Conservation (phyloP, 2,797 vertebrate species). For the Lacerta bilineata region DNA sequence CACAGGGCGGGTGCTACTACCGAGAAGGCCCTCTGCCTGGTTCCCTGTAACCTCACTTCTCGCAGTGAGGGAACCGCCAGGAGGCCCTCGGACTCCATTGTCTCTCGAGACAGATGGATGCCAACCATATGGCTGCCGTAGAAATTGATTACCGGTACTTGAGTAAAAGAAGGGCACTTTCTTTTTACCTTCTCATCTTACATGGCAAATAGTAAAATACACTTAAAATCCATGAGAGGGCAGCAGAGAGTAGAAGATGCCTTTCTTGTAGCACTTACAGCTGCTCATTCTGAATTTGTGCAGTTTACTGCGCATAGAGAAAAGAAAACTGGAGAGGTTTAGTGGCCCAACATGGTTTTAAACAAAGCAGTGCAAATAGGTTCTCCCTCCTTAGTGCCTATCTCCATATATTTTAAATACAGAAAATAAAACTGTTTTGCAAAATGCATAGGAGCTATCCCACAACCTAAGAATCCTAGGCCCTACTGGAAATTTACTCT, state of each 20-base stretch:
- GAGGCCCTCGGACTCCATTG: no score
- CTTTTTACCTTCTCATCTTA: conserved; percentile 17
- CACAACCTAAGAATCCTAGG: not conserved
- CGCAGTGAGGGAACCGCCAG: no score
- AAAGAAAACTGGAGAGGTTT: conserved; percentile 5
- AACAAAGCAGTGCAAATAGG: not conserved
- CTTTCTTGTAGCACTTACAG: not conserved
- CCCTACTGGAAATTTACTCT: not conserved
- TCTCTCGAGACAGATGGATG: no score
- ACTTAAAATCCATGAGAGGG: conserved; percentile 22
- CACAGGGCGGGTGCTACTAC: no score
- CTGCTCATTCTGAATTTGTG: not conserved
- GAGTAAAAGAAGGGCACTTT: not conserved
- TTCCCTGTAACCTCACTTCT: no score
- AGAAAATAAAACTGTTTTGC: conserved; percentile 9
- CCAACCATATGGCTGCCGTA: not conserved
- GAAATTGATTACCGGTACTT: not conserved
- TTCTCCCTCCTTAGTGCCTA: not conserved
- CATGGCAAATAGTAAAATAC: conserved; percentile 3
- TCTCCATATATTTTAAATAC: conserved; percentile 23
- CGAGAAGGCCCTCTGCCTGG: no score
- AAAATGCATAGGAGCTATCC: not conserved
- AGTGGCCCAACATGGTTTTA: not conserved
- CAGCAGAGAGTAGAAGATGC: conserved; percentile 56
- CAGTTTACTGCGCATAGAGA: not conserved